phyloP scores from a whole-genome alignment of 92 coral and sea anemone species.

The Blastomussa wellsi region DNA sequence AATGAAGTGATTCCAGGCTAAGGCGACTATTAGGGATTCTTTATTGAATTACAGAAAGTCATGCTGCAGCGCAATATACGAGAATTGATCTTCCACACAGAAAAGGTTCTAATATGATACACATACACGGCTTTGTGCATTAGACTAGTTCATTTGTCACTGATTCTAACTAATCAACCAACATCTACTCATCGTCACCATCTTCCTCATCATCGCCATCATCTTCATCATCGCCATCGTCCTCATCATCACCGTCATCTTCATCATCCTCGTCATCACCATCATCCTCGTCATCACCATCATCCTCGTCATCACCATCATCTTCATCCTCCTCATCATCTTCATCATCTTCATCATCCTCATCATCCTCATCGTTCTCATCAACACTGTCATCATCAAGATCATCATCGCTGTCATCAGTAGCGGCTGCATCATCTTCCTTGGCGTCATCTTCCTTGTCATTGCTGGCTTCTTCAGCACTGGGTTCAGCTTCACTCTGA shows the following conservation, averaged over 20 bases:
- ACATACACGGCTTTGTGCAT: constrained; percentile 24
- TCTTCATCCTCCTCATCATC: constrained; percentile 35
- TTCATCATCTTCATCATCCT: constrained; percentile 38
- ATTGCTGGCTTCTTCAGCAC: constrained; percentile 35
- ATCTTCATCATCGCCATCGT: constrained; percentile 29
- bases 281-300: constrained; percentile 32
- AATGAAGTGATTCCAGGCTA: neutral
- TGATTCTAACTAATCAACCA: neutral
- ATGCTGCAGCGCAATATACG: neutral
- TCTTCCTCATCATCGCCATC: constrained; percentile 27
- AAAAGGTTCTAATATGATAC: constrained; percentile 18
- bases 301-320: constrained; percentile 44
- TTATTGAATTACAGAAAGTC: constrained; percentile 15
- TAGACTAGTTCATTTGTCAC: neutral
- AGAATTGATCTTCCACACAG: constrained; percentile 16
- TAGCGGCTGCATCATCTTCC: constrained; percentile 37
- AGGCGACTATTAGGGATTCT: neutral
- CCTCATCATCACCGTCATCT: constrained; percentile 45
- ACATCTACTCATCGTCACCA: constrained; percentile 37
- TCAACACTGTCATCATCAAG: constrained; percentile 52
- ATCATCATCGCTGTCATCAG: constrained; percentile 50
- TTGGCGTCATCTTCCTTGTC: constrained; percentile 27
- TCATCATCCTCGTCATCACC: constrained; percentile 48
- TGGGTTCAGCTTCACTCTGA: constrained; percentile 44
- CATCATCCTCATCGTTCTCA: constrained; percentile 40